Percentiles rank a stretch among this genome's conserved stretches.
phyloP scores from a whole-genome alignment of 2,113 vertebrate species.

The Ploceus nigricollis region DNA sequence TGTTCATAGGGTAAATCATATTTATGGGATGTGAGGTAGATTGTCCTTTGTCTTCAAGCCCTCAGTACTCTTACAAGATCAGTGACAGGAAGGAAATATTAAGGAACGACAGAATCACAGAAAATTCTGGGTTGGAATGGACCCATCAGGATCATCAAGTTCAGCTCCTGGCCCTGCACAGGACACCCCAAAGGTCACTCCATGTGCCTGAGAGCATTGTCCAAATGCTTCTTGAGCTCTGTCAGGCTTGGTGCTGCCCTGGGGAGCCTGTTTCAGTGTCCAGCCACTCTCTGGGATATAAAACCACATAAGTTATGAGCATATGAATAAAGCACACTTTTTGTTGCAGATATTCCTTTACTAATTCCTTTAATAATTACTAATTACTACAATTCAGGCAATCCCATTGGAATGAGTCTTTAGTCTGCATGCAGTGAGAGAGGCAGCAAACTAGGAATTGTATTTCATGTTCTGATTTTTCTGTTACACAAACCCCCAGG shows the following conservation, averaged over 20 bases:
- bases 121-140: not conserved
- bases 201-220: fast-evolving
- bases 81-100: not conserved
- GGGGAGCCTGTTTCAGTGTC: not conserved
- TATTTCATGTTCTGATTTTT: not conserved
- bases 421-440: not conserved
- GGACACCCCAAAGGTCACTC: fast-evolving
- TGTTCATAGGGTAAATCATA: not conserved
- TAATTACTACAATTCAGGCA: not conserved
- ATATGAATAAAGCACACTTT: not conserved
- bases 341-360: not conserved
- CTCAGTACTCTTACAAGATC: not conserved
- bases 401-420: not conserved
- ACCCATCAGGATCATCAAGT: fast-evolving
- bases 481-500: not conserved
- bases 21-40: not conserved
- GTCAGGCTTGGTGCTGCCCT: not conserved
- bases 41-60: not conserved
- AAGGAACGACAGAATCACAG: not conserved
- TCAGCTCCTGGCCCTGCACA: not conserved
- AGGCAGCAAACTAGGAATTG: not conserved
- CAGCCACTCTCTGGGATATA: not conserved
- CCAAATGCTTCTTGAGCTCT: fast-evolving
- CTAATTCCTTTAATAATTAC: not conserved
- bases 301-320: not conserved